phyloP scores from a whole-genome alignment of 1,140 invertebrate species.

The Belonocnema kinseyi region DNA sequence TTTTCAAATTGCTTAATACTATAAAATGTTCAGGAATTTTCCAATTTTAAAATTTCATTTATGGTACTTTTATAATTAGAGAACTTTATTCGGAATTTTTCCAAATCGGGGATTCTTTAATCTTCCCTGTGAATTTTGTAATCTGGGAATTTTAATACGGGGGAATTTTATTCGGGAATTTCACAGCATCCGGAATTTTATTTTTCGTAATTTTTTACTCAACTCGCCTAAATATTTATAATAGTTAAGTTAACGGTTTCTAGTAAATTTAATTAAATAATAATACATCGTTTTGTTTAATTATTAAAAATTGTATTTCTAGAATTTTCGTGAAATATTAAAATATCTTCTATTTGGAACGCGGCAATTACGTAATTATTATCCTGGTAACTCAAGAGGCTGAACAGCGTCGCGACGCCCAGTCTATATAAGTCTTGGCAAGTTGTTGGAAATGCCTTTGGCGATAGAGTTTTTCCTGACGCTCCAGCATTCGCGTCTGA shows the following conservation, averaged over 20 bases:
- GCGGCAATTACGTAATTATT: constrained; percentile 12
- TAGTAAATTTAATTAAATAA: background rate
- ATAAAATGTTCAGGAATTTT: no score
- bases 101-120: no score
- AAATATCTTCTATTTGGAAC: constrained; percentile 9
- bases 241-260: background rate
- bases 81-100: no score
- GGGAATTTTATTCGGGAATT: no score
- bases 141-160: no score
- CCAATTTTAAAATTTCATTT: no score
- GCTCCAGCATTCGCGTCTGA: constrained; percentile 29
- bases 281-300: background rate
- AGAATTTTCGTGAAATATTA: constrained; percentile 3
- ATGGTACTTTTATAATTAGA: no score
- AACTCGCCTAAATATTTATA: no score
- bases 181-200: no score
- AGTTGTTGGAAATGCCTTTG: constrained; percentile 48
- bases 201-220: no score
- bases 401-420: constrained; percentile 15
- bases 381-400: constrained; percentile 50
- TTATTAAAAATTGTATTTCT: background rate
- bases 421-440: constrained; percentile 59
- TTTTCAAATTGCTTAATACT: no score
- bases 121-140: no score
- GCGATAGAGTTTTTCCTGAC: constrained; percentile 49